Base-by-base conservation (phyloP, 2,797 vertebrate genomes). In the Lagocephalus sceleratus region DNA sequence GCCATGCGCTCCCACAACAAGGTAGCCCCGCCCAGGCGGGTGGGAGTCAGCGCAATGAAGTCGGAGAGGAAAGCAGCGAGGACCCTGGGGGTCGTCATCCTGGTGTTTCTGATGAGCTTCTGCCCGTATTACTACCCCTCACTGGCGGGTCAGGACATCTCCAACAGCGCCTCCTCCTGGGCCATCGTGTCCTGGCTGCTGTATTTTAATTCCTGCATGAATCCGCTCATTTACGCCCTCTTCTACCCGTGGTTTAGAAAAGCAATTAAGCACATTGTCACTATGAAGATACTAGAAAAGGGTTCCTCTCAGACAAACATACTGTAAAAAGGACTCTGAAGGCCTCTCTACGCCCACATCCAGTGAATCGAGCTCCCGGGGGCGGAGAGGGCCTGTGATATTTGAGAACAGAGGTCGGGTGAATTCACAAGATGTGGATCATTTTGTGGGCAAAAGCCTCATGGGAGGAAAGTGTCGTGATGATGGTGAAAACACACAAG, bases 171-270 rank as follows among this genome's bases (percentile, higher is more conserved):
- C 11, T 71, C 20, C 0, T 73, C 54, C 3, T 79, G 60, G 68
- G 53, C 26, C 11, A 3, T 80, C 2, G 51, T 83, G 50, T 66
- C 77, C 40, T 86, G 81, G 82, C 5, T 87, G 17, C 3, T 85
- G 35, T 77, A 51, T 17, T 64, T 76, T 3, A 86, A 87, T 55
- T 88, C 85, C 15, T 83, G 74, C 23, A 25, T 89, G 52, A 89
- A 88, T 54, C 83, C 84, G 1, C 55, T 87, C 5, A 83, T 87
- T 11, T 85, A 87, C 42, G 78, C 82, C 3, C 65, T 89, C 38
- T 89, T 83, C 57, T 87, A 87, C 26, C 66, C 65, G 0, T 88
- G 87, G 85, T 89, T 87, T 47, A 78, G 79, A 56, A 79, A 71
- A 64, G 63, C 81, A 7, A 71, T 73, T 2, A 78, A 66, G 57